Conservation (phyloP, 1,140 invertebrate genomes). For the Palaemon carinicauda region DNA sequence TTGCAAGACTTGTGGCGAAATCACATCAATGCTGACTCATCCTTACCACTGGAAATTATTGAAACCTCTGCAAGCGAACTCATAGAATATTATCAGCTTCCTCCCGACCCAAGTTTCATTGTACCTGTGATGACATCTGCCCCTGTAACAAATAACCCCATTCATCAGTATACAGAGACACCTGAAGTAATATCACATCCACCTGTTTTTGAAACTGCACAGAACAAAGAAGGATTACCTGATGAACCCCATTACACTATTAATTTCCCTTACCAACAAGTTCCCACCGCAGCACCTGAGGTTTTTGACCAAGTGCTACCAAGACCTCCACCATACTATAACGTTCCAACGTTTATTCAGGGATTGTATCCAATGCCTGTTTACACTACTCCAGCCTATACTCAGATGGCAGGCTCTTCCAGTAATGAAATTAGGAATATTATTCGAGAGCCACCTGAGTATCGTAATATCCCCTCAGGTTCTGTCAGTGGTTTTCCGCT, state of each 20-base stretch:
- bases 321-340: too few relatives aligned
- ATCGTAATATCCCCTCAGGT: not conserved
- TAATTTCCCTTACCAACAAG: too few relatives aligned
- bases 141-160: not conserved
- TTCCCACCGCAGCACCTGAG: too few relatives aligned
- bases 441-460: not conserved
- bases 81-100: not conserved
- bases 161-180: not conserved
- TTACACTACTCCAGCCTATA: not conserved
- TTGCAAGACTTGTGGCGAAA: constrained; percentile 11
- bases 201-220: not conserved
- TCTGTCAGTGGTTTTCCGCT: not conserved
- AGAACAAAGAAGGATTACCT: not conserved
- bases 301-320: too few relatives aligned
- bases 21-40: not conserved
- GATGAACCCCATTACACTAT: too few relatives aligned
- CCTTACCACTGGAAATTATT: not conserved
- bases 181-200: not conserved
- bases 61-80: not conserved
- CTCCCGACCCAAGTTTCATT: constrained; percentile 3
- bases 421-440: not conserved
- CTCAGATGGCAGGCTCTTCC: not conserved
- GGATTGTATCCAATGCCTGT: not conserved
- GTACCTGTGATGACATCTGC: not conserved
- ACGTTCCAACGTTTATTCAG: too few relatives aligned